These are phyloP conservation scores for Hycleus cichorii DNA, from an alignment of 1,140 invertebrate species.

Conservation along the genomic window DNA sequence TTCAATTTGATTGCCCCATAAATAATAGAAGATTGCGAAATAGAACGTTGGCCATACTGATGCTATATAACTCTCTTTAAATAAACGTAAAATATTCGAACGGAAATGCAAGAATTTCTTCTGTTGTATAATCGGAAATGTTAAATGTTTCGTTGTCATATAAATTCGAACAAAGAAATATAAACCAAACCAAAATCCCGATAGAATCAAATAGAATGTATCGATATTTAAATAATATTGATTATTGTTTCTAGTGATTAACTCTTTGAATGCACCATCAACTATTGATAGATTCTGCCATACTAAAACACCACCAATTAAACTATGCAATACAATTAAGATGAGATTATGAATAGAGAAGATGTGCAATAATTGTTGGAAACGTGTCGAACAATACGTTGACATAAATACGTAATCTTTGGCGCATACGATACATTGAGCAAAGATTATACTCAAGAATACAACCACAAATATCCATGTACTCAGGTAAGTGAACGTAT, in stretches of 20 bases:
- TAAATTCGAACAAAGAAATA: constrained; percentile 56
- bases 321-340: constrained; percentile 48
- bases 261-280: constrained; percentile 44
- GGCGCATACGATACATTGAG: constrained; percentile 52
- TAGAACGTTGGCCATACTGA: constrained; percentile 54
- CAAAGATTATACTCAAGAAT: constrained; percentile 45
- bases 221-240: constrained; percentile 46
- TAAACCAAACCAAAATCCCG: constrained; percentile 60
- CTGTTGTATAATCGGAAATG: constrained; percentile 61
- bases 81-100: constrained; percentile 45
- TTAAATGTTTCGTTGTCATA: constrained; percentile 47
- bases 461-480: constrained; percentile 51
- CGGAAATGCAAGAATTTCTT: constrained; percentile 57
- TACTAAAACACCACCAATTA: constrained; percentile 51
- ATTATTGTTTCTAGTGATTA: constrained; percentile 37
- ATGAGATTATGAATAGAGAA: constrained; percentile 54
- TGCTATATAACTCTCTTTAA: constrained; percentile 49
- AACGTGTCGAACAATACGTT: constrained; percentile 51
- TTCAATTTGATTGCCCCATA: constrained; percentile 45
- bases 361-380: constrained; percentile 50
- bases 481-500: constrained; percentile 45
- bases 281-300: constrained; percentile 56
- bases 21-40: constrained; percentile 53
- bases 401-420: constrained; percentile 49
- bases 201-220: constrained; percentile 53